These are phyloP conservation scores for Eurytoma californica DNA, from an alignment of 2,888 invertebrate species.

Conservation along the genomic window DNA sequence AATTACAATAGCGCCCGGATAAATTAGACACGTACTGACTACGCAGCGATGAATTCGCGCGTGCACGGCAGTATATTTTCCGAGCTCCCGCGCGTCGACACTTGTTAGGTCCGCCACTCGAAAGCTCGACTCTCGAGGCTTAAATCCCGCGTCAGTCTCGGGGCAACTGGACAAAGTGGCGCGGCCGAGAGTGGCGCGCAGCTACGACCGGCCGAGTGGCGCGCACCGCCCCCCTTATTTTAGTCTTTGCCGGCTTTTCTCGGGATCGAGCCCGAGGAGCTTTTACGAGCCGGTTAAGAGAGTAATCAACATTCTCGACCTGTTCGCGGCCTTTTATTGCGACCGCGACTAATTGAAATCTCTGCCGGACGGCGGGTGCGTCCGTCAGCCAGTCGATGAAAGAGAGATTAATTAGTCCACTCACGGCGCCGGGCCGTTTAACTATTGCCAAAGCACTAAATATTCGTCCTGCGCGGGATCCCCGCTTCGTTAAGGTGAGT, in stretches of 20 bases:
- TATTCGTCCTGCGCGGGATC: too few species aligned
- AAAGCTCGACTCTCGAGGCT: constrained; percentile 5
- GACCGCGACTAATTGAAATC: constrained; percentile 48
- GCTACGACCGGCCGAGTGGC: constrained; percentile 6
- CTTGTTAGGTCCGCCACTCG: background rate
- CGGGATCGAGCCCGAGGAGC: constrained; percentile 23
- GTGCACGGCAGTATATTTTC: background rate
- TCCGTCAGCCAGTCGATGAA: too few species aligned
- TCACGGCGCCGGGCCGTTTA: too few species aligned
- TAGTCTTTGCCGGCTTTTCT: constrained; percentile 12
- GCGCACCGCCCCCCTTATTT: constrained; percentile 2
- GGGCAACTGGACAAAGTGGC: background rate
- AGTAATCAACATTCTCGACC: constrained; percentile 51
- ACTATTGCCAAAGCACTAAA: too few species aligned
- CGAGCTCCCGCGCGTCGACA: background rate
- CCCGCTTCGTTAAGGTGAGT: constrained; percentile 63
- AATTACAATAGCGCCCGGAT: background rate
- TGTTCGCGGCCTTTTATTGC: constrained; percentile 46
- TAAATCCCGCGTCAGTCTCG: background rate
- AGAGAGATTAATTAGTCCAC: too few species aligned
- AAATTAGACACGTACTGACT: background rate
- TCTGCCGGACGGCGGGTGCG: background rate
- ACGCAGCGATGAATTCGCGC: background rate
- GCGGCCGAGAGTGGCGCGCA: constrained; percentile 14
- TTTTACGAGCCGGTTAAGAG: constrained; percentile 55